Percentiles rank a stretch among this genome's conserved stretches.
phyloP scores from a whole-genome alignment of 2,797 vertebrate genomes.

The Ciconia nigra region DNA sequence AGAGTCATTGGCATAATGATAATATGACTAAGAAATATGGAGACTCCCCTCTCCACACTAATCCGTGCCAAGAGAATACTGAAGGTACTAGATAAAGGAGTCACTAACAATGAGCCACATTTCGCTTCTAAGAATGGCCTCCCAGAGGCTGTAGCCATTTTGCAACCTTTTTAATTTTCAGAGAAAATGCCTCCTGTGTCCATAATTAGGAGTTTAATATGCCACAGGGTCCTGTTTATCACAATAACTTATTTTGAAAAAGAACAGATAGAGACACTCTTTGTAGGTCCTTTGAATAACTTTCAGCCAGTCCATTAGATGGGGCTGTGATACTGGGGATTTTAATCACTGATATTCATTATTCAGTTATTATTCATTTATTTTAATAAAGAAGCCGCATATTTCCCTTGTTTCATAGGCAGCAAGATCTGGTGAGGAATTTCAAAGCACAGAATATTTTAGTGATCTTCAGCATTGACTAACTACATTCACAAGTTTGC shows the following conservation, averaged over 20 bases:
- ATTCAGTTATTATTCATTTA: not conserved
- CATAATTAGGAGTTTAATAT: slow-evolving; percentile 20
- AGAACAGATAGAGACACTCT: not conserved
- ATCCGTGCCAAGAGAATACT: not conserved
- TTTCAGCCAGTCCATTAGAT: slow-evolving; percentile 62
- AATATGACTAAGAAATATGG: slow-evolving; percentile 10
- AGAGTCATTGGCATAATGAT: slow-evolving; percentile 7
- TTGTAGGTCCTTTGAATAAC: not conserved
- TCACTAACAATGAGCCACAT: not conserved
- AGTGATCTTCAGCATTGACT: not conserved
- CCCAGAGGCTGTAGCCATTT: slow-evolving; percentile 16
- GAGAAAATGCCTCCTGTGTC: not conserved
- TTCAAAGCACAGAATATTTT: not conserved
- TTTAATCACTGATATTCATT: slow-evolving; percentile 6
- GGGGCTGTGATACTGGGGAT: slow-evolving; percentile 61
- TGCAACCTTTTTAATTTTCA: slow-evolving; percentile 43
- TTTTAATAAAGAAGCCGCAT: not conserved
- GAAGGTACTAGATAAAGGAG: slow-evolving; percentile 47
- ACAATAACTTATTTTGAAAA: not conserved
- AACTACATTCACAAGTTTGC: not conserved
- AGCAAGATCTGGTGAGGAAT: not conserved
- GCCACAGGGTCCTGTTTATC: slow-evolving; percentile 8
- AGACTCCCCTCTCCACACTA: not conserved
- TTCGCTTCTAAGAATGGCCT: slow-evolving; percentile 6
- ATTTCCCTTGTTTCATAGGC: not conserved